Conservation (phyloP, 2,888 invertebrate genomes). For the Caenorhabditis sp. region DNA sequence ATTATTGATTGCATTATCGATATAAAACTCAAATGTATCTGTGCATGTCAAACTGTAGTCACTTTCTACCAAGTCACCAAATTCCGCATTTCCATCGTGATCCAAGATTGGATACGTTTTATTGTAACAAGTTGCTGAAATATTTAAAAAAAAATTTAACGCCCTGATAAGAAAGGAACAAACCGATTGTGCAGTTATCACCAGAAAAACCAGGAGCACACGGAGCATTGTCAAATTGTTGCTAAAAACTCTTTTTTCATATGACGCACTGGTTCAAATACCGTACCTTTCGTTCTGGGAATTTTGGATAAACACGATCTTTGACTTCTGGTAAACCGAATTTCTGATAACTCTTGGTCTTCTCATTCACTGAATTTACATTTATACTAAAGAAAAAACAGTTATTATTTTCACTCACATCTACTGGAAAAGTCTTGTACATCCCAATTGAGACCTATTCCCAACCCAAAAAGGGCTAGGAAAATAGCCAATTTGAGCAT, state of each 20-base stretch:
- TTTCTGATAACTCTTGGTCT: not conserved
- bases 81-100: conserved; percentile 31
- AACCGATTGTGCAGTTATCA: conserved; percentile 1
- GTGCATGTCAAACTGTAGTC: conserved; percentile 36
- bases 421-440: not conserved
- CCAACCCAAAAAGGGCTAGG: not conserved
- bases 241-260: not conserved
- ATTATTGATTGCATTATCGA: conserved; percentile 40
- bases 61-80: conserved; percentile 35
- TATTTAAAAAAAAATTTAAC: not conserved
- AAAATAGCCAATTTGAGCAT: conserved; percentile 26
- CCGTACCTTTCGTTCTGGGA: not conserved
- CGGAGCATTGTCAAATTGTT: not conserved
- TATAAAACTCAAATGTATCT: conserved; percentile 35
- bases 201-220: conserved; percentile 6
- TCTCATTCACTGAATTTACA: conserved; percentile 13
- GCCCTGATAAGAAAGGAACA: too few relatives aligned
- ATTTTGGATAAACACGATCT: conserved; percentile 9
- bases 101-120: conserved; percentile 16
- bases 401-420: not conserved
- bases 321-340: not conserved
- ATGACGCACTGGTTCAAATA: not conserved
- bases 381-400: not conserved
- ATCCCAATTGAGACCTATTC: not conserved
- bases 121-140: conserved; percentile 31